A percentile compares a stretch with the other conserved stretches of the same genome.
Evolutionary conservation across 2,113 vertebrate species (phyloP).

Genomic region (Perognathus longimembris): DNA sequence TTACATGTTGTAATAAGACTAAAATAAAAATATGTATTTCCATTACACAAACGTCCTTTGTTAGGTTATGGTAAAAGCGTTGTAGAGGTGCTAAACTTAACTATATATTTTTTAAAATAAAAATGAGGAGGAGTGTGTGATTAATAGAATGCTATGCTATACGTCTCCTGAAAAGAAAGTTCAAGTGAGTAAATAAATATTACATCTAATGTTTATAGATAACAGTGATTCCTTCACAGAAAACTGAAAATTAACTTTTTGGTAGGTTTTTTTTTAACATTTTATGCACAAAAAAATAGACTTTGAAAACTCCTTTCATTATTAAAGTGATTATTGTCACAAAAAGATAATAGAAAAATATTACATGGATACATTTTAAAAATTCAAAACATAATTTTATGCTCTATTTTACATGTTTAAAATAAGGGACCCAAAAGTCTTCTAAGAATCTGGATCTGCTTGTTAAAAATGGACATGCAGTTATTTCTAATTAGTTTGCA

Average conservation of each 20-base stretch:
- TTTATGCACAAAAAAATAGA: not conserved
- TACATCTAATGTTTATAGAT: not conserved
- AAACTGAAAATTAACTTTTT: not conserved
- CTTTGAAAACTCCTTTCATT: not conserved
- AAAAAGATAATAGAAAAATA: not conserved
- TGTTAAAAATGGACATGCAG: not conserved
- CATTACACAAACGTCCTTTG: not conserved
- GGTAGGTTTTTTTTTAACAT: no score
- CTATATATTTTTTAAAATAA: not conserved
- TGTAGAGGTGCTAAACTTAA: not conserved
- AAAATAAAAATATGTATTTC: not conserved
- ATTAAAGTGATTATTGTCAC: not conserved
- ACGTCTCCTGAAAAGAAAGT: not conserved
- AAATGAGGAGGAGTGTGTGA: no score
- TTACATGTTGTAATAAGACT: not conserved
- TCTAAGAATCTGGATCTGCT: not conserved
- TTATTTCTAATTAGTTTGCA: not conserved
- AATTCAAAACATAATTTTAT: not conserved
- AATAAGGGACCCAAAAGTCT: not conserved
- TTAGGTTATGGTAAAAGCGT: not conserved
- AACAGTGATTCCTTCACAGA: not conserved
- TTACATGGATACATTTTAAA: not conserved
- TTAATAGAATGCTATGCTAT: no score
- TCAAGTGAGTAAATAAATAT: not conserved
- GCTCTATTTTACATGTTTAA: not conserved